Evolutionary conservation across 92 coral and sea anemone species (phyloP).

Genomic region (Siderastrea radians): DNA sequence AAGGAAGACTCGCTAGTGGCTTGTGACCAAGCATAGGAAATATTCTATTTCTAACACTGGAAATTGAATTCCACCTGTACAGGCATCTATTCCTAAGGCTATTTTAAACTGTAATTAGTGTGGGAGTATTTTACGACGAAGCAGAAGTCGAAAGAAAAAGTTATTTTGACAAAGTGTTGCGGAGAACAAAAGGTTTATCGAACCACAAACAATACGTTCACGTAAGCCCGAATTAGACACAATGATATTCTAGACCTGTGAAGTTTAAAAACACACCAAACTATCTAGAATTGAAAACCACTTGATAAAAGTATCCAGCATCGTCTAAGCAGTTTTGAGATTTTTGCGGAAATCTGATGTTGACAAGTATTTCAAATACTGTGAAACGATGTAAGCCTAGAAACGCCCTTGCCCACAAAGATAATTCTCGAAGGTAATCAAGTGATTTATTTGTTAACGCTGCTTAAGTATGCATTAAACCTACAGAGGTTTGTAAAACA

Average conservation of each 20-base stretch:
- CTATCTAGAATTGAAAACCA: not conserved
- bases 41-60: not conserved
- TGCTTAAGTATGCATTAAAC: not conserved
- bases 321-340: not conserved
- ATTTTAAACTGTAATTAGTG: not conserved
- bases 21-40: not conserved
- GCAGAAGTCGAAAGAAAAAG: not conserved
- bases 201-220: conserved; percentile 22
- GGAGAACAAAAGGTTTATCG: conserved; percentile 11
- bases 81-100: not conserved
- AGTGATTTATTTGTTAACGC: not conserved
- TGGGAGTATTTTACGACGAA: not conserved
- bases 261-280: not conserved
- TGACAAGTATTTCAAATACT: conserved; percentile 18
- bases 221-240: conserved; percentile 18
- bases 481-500: not conserved
- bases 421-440: not conserved
- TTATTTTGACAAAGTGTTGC: not conserved
- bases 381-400: conserved; percentile 1
- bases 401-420: conserved; percentile 3
- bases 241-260: not conserved
- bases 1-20: not conserved
- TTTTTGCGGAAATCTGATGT: conserved; percentile 13
- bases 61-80: conserved; percentile 3
- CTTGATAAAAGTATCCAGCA: conserved; percentile 3